These are phyloP conservation scores for Eudasyphora cyanicolor DNA, from an alignment of 2,888 invertebrate species.

Conservation along the genomic window DNA sequence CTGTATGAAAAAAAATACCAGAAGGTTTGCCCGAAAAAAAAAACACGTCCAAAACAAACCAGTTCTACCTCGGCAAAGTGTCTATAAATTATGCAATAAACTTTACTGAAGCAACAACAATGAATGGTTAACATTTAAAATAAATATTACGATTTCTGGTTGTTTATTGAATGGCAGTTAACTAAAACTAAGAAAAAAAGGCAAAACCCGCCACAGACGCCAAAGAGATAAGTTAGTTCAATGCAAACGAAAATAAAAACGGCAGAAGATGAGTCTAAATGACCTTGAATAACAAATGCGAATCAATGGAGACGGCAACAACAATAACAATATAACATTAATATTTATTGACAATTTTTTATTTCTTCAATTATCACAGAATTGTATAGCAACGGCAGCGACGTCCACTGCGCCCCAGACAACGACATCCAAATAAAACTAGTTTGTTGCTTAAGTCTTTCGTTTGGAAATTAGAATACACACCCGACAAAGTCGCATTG, in stretches of 20 bases:
- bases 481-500: background rate
- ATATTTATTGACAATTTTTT: slow-evolving; percentile 3
- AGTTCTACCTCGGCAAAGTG: slow-evolving; percentile 59
- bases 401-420: too few relatives aligned
- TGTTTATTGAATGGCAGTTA: background rate
- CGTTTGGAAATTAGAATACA: slow-evolving; percentile 30
- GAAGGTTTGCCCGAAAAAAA: background rate
- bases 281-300: slow-evolving; percentile 51
- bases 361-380: background rate
- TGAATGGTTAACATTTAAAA: slow-evolving; percentile 53
- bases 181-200: background rate
- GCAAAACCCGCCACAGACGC: background rate
- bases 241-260: slow-evolving; percentile 5
- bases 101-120: background rate
- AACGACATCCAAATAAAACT: too few relatives aligned
- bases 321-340: background rate
- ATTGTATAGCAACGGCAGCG: background rate
- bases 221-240: background rate
- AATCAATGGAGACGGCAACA: background rate
- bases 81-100: slow-evolving; percentile 59
- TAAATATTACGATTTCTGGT: slow-evolving; percentile 50
- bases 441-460: slow-evolving; percentile 63
- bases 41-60: slow-evolving; percentile 35
- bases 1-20: slow-evolving; percentile 31
- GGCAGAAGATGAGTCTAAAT: slow-evolving; percentile 54